phyloP scores from a whole-genome alignment of 2,888 invertebrate genomes.

The Archips crataeganus region DNA sequence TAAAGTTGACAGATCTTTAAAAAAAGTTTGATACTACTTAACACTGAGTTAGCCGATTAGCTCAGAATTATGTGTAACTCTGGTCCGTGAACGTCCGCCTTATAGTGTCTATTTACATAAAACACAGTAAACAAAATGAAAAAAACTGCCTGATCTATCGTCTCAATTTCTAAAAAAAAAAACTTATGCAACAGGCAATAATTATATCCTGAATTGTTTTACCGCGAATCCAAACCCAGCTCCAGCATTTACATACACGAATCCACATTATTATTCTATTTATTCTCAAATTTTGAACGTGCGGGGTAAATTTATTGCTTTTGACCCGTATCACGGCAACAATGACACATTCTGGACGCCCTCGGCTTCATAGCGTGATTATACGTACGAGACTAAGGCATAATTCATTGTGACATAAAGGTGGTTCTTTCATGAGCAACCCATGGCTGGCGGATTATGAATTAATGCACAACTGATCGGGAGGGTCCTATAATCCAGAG shows the following conservation, averaged over 20 bases:
- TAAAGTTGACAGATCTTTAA: no score
- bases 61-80: no score
- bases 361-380: slow-evolving; percentile 37
- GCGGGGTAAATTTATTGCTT: slow-evolving; percentile 35
- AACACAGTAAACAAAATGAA: no score
- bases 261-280: slow-evolving; percentile 7
- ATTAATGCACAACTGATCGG: slow-evolving; percentile 24
- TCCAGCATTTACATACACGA: not conserved
- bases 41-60: no score
- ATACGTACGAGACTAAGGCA: slow-evolving; percentile 29
- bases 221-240: slow-evolving; percentile 12
- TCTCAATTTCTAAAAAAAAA: not conserved
- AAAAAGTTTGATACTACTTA: no score
- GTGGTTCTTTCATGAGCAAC: slow-evolving; percentile 29
- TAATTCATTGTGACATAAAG: slow-evolving; percentile 29
- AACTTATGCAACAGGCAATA: not conserved
- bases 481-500: slow-evolving; percentile 33
- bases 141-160: no score
- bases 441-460: slow-evolving; percentile 29
- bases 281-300: slow-evolving; percentile 29
- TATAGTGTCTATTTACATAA: no score
- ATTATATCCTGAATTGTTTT: not conserved
- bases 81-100: no score
- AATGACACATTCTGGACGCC: slow-evolving; percentile 40
- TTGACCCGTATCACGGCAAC: slow-evolving; percentile 39